Base-by-base conservation (phyloP, 2,113 vertebrate genomes). In the Mus pahari region DNA sequence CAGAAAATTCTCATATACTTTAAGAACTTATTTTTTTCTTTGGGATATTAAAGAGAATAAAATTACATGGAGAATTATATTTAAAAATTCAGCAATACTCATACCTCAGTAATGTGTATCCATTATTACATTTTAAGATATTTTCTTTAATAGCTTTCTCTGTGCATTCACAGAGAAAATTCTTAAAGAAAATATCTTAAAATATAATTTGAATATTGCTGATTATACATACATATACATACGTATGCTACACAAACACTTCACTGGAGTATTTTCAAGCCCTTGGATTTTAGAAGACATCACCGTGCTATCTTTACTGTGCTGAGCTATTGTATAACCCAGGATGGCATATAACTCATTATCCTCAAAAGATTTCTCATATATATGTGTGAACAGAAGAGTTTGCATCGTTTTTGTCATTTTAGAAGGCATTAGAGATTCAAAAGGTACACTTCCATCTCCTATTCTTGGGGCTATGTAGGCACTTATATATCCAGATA, bases 231-330 rank as follows among this genome's bases (percentile, higher is more conserved):
- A 68, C 13, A 68, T 5, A 31, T 1, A 64, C 3, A 64, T 11
- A 66, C 5, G 13, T 45, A 60, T 45, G 39, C 26, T 48, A 66
- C 14, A 9, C 3, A 66, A 64, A 64, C 16, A 66, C 28, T 45
- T 9, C 16, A 20, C 4, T 26, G 31, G 39, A 33, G 26, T 33
- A 31, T 62, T 31, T 31, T 66, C 19, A 20, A 48, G 26, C 28
- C 28, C 9, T 86, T 86, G 28, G 26, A 48, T 3, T 64, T 64
- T 64, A 45, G 16, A 64, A 45, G 16, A 84, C 17, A 6, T 45
- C 60, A 45, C 10, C 64, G 0, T 36, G 16, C 83, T 42, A 1
- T 33, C 42, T 48, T 12, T 6, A 0, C 9, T 48, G 9, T 0
- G 10, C 13, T 48, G 8, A 48, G 28, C 3, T 13, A 17, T 11